Percentiles rank a stretch among this genome's conserved stretches.
phyloP scores from a whole-genome alignment of 2,113 vertebrate species.

The Scatophagus argus region DNA sequence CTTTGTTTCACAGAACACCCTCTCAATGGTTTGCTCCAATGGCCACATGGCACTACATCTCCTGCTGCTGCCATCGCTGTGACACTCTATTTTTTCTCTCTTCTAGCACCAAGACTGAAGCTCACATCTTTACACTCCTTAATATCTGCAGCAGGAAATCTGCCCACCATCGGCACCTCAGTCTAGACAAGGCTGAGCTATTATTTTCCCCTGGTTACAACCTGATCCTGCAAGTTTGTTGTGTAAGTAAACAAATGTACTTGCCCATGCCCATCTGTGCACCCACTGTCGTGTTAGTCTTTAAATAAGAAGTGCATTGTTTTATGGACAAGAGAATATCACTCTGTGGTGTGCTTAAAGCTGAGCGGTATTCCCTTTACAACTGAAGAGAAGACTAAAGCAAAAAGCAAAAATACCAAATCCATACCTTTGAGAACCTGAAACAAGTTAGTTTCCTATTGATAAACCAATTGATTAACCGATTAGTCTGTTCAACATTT shows the following conservation, averaged over 20 bases:
- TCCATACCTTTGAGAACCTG: background rate
- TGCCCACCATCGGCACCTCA: slow-evolving; percentile 25
- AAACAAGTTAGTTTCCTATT: background rate
- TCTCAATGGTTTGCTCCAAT: background rate
- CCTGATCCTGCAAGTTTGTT: slow-evolving; percentile 3
- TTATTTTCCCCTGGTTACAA: background rate
- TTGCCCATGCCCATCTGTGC: too few species aligned
- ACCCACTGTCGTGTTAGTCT: too few species aligned
- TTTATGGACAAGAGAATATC: background rate
- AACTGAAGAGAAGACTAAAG: background rate
- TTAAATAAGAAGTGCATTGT: too few species aligned
- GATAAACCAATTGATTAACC: background rate
- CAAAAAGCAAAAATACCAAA: background rate
- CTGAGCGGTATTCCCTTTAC: background rate
- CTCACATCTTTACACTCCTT: background rate
- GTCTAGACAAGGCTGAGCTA: slow-evolving; percentile 14
- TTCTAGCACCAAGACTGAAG: slow-evolving; percentile 25
- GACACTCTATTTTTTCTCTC: background rate
- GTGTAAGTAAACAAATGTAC: too few species aligned
- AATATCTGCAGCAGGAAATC: slow-evolving; percentile 39
- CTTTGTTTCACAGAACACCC: slow-evolving; percentile 7
- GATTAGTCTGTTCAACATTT: background rate
- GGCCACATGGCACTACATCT: background rate
- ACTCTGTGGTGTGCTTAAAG: background rate
- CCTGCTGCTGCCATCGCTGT: background rate